Base-by-base conservation (phyloP, 2,888 invertebrate genomes). In the Lapara coniferarum region DNA sequence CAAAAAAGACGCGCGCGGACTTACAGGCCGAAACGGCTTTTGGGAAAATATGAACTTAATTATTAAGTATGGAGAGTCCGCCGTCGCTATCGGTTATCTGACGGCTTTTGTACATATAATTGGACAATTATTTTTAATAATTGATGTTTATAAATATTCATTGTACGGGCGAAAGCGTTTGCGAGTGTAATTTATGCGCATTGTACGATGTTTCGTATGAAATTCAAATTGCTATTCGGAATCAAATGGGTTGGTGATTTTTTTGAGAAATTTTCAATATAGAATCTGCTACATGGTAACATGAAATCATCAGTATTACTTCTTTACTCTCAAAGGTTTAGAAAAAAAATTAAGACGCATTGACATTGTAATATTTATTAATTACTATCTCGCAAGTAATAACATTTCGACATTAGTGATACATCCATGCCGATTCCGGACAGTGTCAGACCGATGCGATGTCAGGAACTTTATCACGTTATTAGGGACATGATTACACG, bases 1-100 rank as follows among this genome's bases (percentile, higher is more conserved):
- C 83, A 86, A 87, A 88, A 85, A 86, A 85, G 71, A 77, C 78
- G 78, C 77, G 77, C 77, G 70, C 66, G 52, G 73, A 37, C 74
- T 71, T 71, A 53, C 59, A 44, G 59, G 70, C 55, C 63, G 58
- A 67, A 10, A 52, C 30, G 16, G 4, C 10, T 72, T 75, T 76
- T 69, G 73, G 67, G 72, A 74, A 74, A 76, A 80, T 82, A 82
- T 83, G 81, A 78, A 81, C 80, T 76, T 73, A 70, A 19, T 37
- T 70, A 66, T 66, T 57, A 37, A 16, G 66, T 67, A 66, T 66
- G 49, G 51, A 14, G 25, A 68, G 49, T 25, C 19, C 46, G 56
- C 55, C 14, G 46, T 56, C 56, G 63, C 63, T 63, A 49, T 63
- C 63, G 46, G 63, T 63, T 63, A 63, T 63, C 63, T 46, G 16